phyloP scores from a whole-genome alignment of 2,113 vertebrate species.

The Epinephelus fuscoguttatus region DNA sequence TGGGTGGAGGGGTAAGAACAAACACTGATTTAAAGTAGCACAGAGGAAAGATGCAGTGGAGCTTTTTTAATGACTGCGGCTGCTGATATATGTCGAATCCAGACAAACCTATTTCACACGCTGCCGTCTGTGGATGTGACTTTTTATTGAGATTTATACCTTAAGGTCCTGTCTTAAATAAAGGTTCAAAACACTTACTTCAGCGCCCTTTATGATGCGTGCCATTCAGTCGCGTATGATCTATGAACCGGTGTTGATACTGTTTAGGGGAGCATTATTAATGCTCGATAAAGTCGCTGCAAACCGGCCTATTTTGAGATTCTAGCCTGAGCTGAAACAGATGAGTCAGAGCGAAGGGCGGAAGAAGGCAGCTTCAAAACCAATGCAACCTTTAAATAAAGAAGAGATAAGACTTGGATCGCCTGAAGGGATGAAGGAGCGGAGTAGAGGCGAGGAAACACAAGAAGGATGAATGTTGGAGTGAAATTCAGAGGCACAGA shows the following conservation, averaged over 20 bases:
- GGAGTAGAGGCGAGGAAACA: slow-evolving; percentile 47
- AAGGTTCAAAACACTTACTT: slow-evolving; percentile 1
- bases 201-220: neutral
- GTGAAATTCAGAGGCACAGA: slow-evolving; percentile 52
- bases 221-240: neutral
- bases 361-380: slow-evolving; percentile 42
- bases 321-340: slow-evolving; percentile 22
- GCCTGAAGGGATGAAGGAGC: slow-evolving; percentile 58
- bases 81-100: slow-evolving; percentile 18
- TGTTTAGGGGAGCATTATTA: slow-evolving; percentile 15
- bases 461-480: slow-evolving; percentile 46
- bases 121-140: neutral
- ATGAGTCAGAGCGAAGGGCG: slow-evolving; percentile 47
- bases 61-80: slow-evolving; percentile 64
- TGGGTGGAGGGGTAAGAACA: slow-evolving; percentile 35
- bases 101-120: slow-evolving; percentile 15
- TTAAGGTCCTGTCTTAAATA: slow-evolving; percentile 25
- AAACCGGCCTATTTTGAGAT: slow-evolving; percentile 41
- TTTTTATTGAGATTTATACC: slow-evolving; percentile 29
- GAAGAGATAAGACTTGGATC: slow-evolving; percentile 50
- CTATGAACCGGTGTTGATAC: slow-evolving; percentile 6
- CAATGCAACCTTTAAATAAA: slow-evolving; percentile 59
- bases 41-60: slow-evolving; percentile 83
- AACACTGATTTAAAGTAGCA: slow-evolving; percentile 76
- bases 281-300: slow-evolving; percentile 28